Conservation (phyloP, 1,140 invertebrate species). For the Batillaria attramentaria region DNA sequence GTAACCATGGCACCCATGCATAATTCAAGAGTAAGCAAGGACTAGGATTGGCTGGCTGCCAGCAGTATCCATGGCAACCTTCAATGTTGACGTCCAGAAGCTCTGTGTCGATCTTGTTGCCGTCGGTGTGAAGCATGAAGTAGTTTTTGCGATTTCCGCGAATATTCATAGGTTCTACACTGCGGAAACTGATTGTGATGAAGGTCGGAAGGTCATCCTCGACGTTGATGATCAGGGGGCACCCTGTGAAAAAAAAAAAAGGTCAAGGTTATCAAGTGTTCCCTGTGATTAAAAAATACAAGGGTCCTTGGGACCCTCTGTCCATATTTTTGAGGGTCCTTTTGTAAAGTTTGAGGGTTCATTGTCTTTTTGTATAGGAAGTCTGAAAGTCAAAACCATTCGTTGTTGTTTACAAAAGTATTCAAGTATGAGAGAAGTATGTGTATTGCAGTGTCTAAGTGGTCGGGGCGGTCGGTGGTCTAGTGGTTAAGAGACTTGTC, state of each 20-base stretch:
- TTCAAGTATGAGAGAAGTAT: too few species aligned
- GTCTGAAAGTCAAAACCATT: too few species aligned
- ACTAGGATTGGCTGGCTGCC: not conserved
- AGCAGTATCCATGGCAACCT: conserved; percentile 45
- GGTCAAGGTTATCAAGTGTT: too few species aligned
- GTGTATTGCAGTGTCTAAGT: too few species aligned
- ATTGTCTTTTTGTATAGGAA: too few species aligned
- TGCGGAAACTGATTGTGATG: conserved; percentile 53
- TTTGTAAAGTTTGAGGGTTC: too few species aligned
- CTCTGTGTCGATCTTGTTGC: conserved; percentile 44
- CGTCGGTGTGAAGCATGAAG: conserved; percentile 51
- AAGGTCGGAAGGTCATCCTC: conserved; percentile 73
- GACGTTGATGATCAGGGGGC: conserved; percentile 74
- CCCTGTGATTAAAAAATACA: too few species aligned
- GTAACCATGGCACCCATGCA: conserved; percentile 26
- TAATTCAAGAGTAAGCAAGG: conserved; percentile 7
- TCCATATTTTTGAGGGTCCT: too few species aligned
- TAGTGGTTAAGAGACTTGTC: too few species aligned
- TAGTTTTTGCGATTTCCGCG: conserved; percentile 37
- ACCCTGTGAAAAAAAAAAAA: conserved; percentile 67
- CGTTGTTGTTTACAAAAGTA: too few species aligned
- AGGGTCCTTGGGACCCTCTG: too few species aligned
- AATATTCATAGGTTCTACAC: conserved; percentile 39
- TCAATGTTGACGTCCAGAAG: conserved; percentile 48
- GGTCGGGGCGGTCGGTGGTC: too few species aligned